Evolutionary conservation across 2,888 invertebrate genomes (phyloP).

Genomic region (Salpingus planirostris): DNA sequence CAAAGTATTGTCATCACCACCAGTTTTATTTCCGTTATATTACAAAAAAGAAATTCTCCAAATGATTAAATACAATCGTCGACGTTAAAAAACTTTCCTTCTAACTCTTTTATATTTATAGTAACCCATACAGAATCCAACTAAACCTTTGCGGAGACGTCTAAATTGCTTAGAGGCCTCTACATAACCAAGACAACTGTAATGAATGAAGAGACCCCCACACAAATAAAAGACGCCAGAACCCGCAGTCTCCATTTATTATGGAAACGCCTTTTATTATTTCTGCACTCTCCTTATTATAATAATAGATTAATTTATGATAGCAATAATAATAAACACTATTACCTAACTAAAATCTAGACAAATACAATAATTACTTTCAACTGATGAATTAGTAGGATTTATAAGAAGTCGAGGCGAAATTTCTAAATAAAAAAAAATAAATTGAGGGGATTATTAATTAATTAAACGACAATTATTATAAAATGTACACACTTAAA

Average conservation of each 20-base stretch:
- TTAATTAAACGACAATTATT: constrained; percentile 17
- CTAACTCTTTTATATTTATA: constrained; percentile 70
- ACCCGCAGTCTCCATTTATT: too few species aligned
- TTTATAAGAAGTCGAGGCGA: constrained; percentile 6
- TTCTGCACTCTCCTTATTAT: too few species aligned
- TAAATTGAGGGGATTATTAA: too few species aligned
- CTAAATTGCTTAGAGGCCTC: constrained; percentile 41
- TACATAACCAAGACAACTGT: background rate
- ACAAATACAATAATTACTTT: constrained; percentile 23
- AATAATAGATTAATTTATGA: too few species aligned
- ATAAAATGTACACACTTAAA: constrained; percentile 37
- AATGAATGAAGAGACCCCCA: constrained; percentile 1
- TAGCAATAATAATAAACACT: too few species aligned
- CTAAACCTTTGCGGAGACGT: constrained; percentile 62
- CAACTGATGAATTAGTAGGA: constrained; percentile 14
- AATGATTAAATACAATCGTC: constrained; percentile 6
- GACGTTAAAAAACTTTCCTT: constrained; percentile 38
- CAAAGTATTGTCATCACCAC: constrained; percentile 25
- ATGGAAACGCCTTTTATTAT: too few species aligned
- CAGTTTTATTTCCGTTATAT: constrained; percentile 34
- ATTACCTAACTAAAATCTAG: constrained; percentile 26
- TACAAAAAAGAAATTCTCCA: constrained; percentile 22
- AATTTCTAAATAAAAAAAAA: constrained; percentile 15
- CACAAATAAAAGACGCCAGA: constrained; percentile 2
- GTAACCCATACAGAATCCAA: constrained; percentile 75